Conservation (phyloP, 2,797 vertebrate genomes). For the Echeneis naucrates region DNA sequence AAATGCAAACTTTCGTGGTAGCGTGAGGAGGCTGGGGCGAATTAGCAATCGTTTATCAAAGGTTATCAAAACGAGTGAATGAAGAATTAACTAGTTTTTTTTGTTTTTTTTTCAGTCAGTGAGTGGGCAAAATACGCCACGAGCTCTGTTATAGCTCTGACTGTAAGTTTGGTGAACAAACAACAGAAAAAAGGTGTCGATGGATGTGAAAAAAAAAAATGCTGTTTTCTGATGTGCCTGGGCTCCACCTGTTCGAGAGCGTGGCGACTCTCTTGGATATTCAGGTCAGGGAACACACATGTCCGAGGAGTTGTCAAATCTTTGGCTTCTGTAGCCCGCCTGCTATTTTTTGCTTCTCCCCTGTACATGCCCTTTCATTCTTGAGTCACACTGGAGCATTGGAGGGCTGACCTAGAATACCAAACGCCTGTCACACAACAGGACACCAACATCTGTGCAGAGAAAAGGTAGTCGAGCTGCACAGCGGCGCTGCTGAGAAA, state of each 20-base stretch:
- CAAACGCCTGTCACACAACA: slow-evolving; percentile 66
- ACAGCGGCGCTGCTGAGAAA: slow-evolving; percentile 17
- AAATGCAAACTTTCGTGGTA: slow-evolving; percentile 33
- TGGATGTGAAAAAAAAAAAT: slow-evolving; percentile 32
- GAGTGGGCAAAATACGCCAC: background rate
- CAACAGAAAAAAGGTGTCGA: slow-evolving; percentile 18
- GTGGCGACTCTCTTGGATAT: slow-evolving; percentile 66
- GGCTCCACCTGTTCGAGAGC: slow-evolving; percentile 47
- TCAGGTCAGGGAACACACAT: slow-evolving; percentile 74
- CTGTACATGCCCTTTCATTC: slow-evolving; percentile 78
- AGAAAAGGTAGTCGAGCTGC: slow-evolving; percentile 52
- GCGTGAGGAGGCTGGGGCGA: slow-evolving; percentile 15
- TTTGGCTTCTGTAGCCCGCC: slow-evolving; percentile 69
- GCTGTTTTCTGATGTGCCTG: slow-evolving; percentile 14
- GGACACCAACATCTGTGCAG: slow-evolving; percentile 53
- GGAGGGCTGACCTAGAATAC: slow-evolving; percentile 78
- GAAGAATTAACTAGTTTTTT: slow-evolving; percentile 34
- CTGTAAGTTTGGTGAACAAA: slow-evolving; percentile 3
- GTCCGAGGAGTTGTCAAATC: slow-evolving; percentile 78
- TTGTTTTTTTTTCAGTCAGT: slow-evolving; percentile 3
- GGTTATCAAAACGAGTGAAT: slow-evolving; percentile 47
- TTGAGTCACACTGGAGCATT: slow-evolving; percentile 74
- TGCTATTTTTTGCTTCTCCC: slow-evolving; percentile 79
- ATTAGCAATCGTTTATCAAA: slow-evolving; percentile 51
- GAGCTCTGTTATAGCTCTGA: background rate